These are phyloP conservation scores for Pollenia amentaria DNA, from an alignment of 2,888 invertebrate genomes.

Conservation along the genomic window DNA sequence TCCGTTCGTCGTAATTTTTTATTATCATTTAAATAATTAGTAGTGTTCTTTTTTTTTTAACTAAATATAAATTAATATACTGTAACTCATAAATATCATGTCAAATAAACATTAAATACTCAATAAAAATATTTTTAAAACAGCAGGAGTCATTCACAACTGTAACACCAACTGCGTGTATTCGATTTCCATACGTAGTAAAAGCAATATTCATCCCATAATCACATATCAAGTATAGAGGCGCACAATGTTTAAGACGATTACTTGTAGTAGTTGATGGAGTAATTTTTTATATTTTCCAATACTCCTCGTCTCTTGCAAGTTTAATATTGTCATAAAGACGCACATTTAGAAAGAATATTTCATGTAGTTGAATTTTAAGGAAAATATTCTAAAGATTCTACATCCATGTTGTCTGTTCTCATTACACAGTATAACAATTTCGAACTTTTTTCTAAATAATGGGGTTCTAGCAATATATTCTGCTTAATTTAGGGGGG, in stretches of 20 bases:
- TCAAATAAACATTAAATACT: constrained; percentile 61
- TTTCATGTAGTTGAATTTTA: not conserved
- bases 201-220: constrained; percentile 26
- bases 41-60: constrained; percentile 13
- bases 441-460: no score
- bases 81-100: constrained; percentile 53
- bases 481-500: no score
- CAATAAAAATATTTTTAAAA: constrained; percentile 61
- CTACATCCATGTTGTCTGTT: no score
- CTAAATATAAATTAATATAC: not conserved
- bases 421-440: no score
- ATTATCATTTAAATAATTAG: constrained; percentile 38
- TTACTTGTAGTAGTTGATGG: constrained; percentile 13
- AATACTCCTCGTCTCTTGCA: not conserved
- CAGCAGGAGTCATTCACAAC: constrained; percentile 53
- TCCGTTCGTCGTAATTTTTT: constrained; percentile 26
- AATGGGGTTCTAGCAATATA: no score
- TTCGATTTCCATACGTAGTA: constrained; percentile 11
- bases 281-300: constrained; percentile 7
- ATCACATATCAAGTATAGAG: constrained; percentile 10
- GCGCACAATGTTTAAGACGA: not conserved
- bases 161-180: constrained; percentile 46
- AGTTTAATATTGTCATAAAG: not conserved
- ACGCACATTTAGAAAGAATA: constrained; percentile 1
- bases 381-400: not conserved